phyloP scores from a whole-genome alignment of 2,797 vertebrate genomes.

The Crenichthys baileyi region DNA sequence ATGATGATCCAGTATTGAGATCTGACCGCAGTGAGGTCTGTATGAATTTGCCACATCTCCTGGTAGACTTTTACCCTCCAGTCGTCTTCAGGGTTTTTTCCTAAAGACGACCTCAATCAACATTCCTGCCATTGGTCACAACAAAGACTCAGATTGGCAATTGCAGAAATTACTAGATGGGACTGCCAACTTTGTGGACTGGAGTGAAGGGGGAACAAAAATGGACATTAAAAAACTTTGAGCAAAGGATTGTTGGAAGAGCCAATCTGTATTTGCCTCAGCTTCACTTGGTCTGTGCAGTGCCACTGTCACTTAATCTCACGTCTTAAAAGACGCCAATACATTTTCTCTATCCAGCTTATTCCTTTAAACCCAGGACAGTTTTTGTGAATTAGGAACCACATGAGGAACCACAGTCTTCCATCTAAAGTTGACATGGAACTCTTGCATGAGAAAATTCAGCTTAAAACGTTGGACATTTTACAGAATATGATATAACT shows the following conservation, averaged over 20 bases:
- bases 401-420: neutral
- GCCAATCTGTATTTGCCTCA: neutral
- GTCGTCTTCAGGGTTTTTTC: constrained; percentile 50
- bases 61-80: constrained; percentile 38
- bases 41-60: constrained; percentile 53
- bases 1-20: constrained; percentile 69
- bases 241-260: neutral
- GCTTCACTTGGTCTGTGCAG: neutral
- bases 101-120: constrained; percentile 56
- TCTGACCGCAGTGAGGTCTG: constrained; percentile 63
- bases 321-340: neutral
- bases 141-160: neutral
- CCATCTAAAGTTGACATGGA: neutral
- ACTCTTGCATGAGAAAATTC: neutral
- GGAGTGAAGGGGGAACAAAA: neutral
- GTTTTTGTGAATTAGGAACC: neutral
- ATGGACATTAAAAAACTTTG: neutral
- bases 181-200: neutral
- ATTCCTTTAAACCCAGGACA: too few relatives aligned
- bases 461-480: too few relatives aligned
- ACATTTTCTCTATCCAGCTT: neutral
- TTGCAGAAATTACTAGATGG: neutral
- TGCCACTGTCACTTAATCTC: neutral
- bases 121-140: constrained; percentile 36
- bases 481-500: too few relatives aligned